These are phyloP conservation scores for Eustalomyia histrio DNA, from an alignment of 2,888 invertebrate species.

Conservation along the genomic window DNA sequence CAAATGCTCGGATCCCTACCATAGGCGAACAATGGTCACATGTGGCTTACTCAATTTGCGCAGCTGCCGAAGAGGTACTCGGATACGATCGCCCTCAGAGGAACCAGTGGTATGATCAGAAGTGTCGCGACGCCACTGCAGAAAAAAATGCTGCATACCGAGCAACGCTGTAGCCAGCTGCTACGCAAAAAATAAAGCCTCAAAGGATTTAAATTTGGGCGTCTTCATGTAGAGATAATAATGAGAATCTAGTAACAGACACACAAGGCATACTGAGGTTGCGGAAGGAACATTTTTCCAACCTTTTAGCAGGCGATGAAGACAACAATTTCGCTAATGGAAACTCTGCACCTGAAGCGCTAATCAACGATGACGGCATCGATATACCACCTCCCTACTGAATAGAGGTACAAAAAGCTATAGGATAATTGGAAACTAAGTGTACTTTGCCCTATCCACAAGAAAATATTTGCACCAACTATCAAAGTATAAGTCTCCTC, in stretches of 20 bases:
- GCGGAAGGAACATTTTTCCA: neutral
- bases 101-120: constrained; percentile 20
- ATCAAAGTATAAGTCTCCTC: too few species aligned
- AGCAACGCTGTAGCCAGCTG: neutral
- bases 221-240: neutral
- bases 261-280: neutral
- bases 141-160: constrained; percentile 3
- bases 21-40: neutral
- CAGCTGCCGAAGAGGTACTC: constrained; percentile 18
- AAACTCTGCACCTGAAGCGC: too few species aligned
- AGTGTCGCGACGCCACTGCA: constrained; percentile 9
- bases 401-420: neutral
- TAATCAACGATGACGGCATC: neutral
- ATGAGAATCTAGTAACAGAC: constrained; percentile 7
- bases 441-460: neutral
- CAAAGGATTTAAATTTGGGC: neutral
- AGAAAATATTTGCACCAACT: constrained; percentile 9
- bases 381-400: too few species aligned
- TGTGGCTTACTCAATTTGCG: neutral
- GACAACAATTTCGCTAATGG: neutral
- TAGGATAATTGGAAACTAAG: constrained; percentile 5
- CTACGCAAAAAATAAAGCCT: neutral
- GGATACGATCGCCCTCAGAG: constrained; percentile 1
- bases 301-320: neutral
- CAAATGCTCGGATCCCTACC: neutral